phyloP scores from a whole-genome alignment of 2,888 invertebrate genomes.

The Drosophila vallismaia region DNA sequence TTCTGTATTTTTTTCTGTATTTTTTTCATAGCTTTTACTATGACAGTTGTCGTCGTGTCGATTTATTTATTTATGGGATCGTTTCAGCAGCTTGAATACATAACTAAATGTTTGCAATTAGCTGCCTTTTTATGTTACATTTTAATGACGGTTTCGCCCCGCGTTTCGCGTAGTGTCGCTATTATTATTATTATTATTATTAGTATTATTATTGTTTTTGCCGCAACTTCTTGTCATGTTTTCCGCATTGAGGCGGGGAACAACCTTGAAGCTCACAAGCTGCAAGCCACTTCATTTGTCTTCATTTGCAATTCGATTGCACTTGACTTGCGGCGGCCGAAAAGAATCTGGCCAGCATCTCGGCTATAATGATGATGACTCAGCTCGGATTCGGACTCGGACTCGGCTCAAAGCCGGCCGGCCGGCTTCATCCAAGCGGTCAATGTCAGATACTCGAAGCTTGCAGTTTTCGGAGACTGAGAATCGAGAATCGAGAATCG shows the following conservation, averaged over 20 bases:
- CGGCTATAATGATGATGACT: constrained; percentile 59
- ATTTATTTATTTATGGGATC: constrained; percentile 63
- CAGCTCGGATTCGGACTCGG: constrained; percentile 34
- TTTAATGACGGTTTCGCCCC: constrained; percentile 68
- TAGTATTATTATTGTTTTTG: constrained; percentile 8
- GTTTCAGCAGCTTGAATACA: constrained; percentile 40
- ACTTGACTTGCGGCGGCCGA: constrained; percentile 35
- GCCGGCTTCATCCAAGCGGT: constrained; percentile 67
- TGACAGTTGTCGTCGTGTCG: constrained; percentile 31
- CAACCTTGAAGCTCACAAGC: constrained; percentile 60
- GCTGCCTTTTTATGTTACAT: constrained; percentile 72
- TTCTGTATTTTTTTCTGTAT: not conserved
- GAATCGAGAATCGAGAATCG: constrained; percentile 67
- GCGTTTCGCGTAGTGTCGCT: constrained; percentile 5
- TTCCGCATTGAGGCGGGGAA: constrained; percentile 61
- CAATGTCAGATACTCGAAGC: constrained; percentile 52
- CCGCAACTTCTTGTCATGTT: constrained; percentile 56
- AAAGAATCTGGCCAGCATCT: constrained; percentile 51
- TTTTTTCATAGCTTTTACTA: constrained; percentile 8
- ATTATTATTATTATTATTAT: constrained; percentile 35
- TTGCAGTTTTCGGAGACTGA: constrained; percentile 4
- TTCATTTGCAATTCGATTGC: constrained; percentile 72
- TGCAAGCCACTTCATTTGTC: constrained; percentile 55
- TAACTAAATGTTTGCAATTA: constrained; percentile 62
- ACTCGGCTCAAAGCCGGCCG: constrained; percentile 30